A percentile compares a stretch with the other conserved stretches of the same genome.
These are phyloP conservation scores for Emys orbicularis DNA, from an alignment of 2,797 vertebrate species.

Conservation along the genomic window DNA sequence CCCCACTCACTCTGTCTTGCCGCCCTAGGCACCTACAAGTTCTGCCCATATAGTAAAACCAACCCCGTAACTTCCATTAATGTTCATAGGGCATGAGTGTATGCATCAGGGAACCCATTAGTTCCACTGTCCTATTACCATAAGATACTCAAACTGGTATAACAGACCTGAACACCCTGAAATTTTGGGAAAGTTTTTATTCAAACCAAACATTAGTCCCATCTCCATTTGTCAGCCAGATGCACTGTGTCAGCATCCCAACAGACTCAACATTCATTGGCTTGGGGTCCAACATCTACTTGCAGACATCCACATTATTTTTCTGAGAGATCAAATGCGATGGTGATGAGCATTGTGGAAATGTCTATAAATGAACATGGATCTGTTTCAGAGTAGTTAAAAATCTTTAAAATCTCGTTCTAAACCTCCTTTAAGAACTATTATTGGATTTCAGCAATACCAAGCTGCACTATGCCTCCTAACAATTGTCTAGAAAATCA, in stretches of 20 bases:
- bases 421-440: neutral
- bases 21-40: neutral
- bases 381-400: neutral
- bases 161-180: neutral
- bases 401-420: neutral
- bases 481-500: neutral
- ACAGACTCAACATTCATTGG: neutral
- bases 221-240: neutral
- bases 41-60: neutral
- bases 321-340: neutral
- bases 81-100: neutral
- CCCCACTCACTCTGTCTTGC: neutral
- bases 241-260: neutral
- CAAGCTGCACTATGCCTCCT: neutral
- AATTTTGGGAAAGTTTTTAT: neutral
- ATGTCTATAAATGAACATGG: neutral
- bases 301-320: rapidly evolving
- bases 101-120: neutral
- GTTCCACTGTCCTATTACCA: neutral
- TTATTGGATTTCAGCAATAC: neutral
- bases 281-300: neutral
- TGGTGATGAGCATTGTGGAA: neutral
- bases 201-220: neutral
- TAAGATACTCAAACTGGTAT: neutral
- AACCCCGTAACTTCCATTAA: neutral